phyloP scores from a whole-genome alignment of 2,113 vertebrate species.

The Marmota monax region DNA sequence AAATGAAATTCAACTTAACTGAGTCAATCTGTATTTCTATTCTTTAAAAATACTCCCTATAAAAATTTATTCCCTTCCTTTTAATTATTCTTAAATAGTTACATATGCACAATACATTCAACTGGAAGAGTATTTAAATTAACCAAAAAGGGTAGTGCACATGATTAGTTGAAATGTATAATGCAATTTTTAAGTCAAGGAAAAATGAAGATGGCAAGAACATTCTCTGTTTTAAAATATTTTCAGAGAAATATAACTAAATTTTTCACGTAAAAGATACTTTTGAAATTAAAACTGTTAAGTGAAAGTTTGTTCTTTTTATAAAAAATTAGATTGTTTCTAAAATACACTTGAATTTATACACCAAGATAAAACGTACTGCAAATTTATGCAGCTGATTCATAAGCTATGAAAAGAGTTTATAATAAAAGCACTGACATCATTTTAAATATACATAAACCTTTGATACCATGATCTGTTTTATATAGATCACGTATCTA shows the following conservation, averaged over 20 bases:
- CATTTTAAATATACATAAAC: conserved; percentile 27
- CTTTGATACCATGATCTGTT: conserved; percentile 27
- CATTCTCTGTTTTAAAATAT: conserved; percentile 20
- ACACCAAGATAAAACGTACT: not conserved
- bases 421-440: not conserved
- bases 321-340: conserved; percentile 18
- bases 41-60: conserved; percentile 32
- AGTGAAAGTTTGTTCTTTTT: conserved; percentile 21
- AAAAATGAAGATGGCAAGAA: not conserved
- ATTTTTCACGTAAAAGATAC: conserved; percentile 28
- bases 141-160: not conserved
- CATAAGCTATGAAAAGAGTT: not conserved
- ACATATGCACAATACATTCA: conserved; percentile 25
- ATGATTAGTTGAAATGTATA: not conserved
- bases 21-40: not conserved
- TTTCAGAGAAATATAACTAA: not conserved
- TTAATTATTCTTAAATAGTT: conserved; percentile 38
- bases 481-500: not conserved
- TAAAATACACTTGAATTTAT: conserved; percentile 44
- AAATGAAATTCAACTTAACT: conserved; percentile 16
- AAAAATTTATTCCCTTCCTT: conserved; percentile 24
- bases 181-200: not conserved
- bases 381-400: not conserved
- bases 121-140: conserved; percentile 29
- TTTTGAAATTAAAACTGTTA: conserved; percentile 40